These are phyloP conservation scores for Eristalinus aeneus DNA, from an alignment of 2,888 invertebrate species.

Conservation along the genomic window DNA sequence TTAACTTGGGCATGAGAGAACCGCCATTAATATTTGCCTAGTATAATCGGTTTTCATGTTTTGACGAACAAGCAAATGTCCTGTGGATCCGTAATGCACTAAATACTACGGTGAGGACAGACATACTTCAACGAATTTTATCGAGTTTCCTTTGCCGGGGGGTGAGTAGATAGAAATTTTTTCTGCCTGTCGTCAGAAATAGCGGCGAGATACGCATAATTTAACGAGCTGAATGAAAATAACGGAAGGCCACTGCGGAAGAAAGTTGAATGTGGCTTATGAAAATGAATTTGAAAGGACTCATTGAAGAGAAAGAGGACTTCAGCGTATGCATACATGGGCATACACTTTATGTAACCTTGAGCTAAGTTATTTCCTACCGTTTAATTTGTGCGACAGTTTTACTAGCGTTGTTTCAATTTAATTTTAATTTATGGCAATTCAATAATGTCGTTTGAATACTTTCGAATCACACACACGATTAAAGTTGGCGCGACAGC, in stretches of 20 bases:
- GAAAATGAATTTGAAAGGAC: not conserved
- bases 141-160: not conserved
- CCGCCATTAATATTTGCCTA: not conserved
- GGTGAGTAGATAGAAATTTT: not conserved
- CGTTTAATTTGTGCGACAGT: too few species aligned
- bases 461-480: too few species aligned
- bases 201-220: not conserved
- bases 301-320: not conserved
- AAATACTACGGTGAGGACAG: conserved; percentile 11
- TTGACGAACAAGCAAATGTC: conserved; percentile 13
- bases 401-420: too few species aligned
- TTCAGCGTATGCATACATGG: not conserved
- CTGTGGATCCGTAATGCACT: conserved; percentile 14
- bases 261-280: not conserved
- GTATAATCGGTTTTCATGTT: conserved; percentile 27
- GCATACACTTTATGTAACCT: not conserved
- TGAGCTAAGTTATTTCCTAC: not conserved
- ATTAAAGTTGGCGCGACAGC: too few species aligned
- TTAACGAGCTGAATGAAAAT: conserved; percentile 8
- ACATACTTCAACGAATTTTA: conserved; percentile 32
- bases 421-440: too few species aligned
- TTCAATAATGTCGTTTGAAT: too few species aligned
- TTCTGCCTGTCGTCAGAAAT: not conserved
- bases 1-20: not conserved
- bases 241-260: conserved; percentile 1